Evolutionary conservation across 1,140 invertebrate species (phyloP).

Genomic region (Batillaria attramentaria): DNA sequence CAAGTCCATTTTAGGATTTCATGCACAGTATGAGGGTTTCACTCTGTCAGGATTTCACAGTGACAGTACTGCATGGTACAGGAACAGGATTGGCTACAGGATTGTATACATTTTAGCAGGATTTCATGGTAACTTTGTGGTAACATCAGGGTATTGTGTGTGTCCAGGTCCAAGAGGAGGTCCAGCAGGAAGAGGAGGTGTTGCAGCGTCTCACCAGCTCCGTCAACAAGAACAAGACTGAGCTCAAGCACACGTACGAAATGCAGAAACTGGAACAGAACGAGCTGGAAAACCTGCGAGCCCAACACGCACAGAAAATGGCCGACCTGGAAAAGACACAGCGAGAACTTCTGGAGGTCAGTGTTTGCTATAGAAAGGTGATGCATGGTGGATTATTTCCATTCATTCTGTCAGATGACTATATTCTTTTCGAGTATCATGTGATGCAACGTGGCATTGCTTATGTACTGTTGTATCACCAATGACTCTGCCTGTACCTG

Average conservation of each 20-base stretch:
- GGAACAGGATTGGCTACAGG: no score
- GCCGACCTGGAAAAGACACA: constrained; percentile 63
- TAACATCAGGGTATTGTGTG: no score
- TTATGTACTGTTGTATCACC: background rate
- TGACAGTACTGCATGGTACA: no score
- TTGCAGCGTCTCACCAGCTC: constrained; percentile 59
- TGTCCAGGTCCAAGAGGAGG: constrained; percentile 59
- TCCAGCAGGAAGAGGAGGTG: constrained; percentile 63
- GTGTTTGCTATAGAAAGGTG: no score
- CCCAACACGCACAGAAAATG: constrained; percentile 60
- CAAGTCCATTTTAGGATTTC: no score
- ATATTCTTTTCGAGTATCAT: background rate
- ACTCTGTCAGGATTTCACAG: no score
- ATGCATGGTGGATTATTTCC: no score
- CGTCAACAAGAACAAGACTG: constrained; percentile 62
- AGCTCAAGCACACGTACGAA: constrained; percentile 65
- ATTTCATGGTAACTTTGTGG: no score
- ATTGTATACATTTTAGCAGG: no score
- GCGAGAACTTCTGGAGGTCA: constrained; percentile 56
- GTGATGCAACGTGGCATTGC: background rate
- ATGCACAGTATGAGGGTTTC: no score
- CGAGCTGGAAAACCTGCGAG: constrained; percentile 60
- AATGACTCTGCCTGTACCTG: background rate
- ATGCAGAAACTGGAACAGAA: constrained; percentile 63
- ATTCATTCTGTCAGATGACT: background rate